Evolutionary conservation across 2,888 invertebrate genomes (phyloP).

Genomic region (Lathronympha strigana): DNA sequence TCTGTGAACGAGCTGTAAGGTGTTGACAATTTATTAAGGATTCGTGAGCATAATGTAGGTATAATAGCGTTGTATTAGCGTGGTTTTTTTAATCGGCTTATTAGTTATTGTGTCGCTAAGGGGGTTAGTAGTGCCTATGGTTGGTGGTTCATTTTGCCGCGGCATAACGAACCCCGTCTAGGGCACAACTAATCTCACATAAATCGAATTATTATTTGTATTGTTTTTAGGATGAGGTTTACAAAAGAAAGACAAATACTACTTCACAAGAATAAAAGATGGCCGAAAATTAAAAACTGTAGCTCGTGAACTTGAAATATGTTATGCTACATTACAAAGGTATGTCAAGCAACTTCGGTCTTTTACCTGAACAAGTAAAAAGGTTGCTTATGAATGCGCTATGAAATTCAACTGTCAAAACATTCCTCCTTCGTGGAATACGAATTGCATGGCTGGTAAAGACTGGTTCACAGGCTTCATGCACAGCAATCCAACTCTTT

Average conservation of each 20-base stretch:
- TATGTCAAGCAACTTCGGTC: conserved; percentile 38
- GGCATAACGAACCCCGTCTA: conserved; percentile 33
- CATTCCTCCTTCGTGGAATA: conserved; percentile 42
- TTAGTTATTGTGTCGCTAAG: conserved; percentile 7
- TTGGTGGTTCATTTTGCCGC: conserved; percentile 27
- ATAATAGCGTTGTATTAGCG: conserved; percentile 5
- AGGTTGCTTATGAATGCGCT: conserved; percentile 43
- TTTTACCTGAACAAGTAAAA: conserved; percentile 42
- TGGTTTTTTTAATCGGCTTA: background rate
- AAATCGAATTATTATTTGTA: conserved; percentile 28
- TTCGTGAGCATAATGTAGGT: conserved; percentile 15
- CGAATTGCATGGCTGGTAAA: conserved; percentile 38
- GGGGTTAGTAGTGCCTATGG: conserved; percentile 24
- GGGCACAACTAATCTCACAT: conserved; percentile 26
- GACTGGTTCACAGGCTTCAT: conserved; percentile 46
- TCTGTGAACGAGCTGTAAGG: too few species aligned
- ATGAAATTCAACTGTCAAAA: conserved; percentile 37
- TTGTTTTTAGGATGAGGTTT: conserved; percentile 31
- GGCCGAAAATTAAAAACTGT: conserved; percentile 44
- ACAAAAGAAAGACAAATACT: conserved; percentile 33
- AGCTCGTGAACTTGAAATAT: conserved; percentile 42
- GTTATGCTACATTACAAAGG: conserved; percentile 42
- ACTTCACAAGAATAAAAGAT: conserved; percentile 42
- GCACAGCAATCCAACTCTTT: conserved; percentile 42
- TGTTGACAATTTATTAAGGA: conserved; percentile 24